Evolutionary conservation across 2,113 vertebrate genomes (phyloP).

Genomic region (Odontesthes bonariensis): DNA sequence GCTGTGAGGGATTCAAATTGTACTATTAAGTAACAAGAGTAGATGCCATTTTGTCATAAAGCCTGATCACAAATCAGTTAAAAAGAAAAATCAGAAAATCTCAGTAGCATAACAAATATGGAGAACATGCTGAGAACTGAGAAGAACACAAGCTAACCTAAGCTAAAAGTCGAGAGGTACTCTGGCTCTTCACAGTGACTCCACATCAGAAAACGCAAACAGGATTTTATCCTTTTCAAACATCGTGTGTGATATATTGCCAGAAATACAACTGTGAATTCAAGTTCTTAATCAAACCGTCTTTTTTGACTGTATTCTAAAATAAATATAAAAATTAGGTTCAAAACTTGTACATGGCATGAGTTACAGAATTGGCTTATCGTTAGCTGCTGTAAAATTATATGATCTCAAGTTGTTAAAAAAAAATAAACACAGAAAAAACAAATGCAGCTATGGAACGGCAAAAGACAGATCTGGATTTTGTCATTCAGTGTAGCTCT

Average conservation of each 20-base stretch:
- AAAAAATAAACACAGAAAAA: constrained; percentile 31
- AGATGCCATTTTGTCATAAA: background rate
- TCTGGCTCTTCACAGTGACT: constrained; percentile 38
- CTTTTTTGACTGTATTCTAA: constrained; percentile 37
- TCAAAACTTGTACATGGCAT: constrained; percentile 49
- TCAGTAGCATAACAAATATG: background rate
- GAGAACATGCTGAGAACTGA: background rate
- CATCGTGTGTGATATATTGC: constrained; percentile 26
- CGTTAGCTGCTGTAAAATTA: constrained; percentile 11
- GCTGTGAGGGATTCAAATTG: background rate
- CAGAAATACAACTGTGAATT: constrained; percentile 38
- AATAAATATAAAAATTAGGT: constrained; percentile 68
- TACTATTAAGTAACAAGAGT: background rate
- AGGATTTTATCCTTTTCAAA: constrained; percentile 18
- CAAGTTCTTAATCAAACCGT: constrained; percentile 48
- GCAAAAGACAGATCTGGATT: constrained; percentile 21
- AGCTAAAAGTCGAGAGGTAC: background rate
- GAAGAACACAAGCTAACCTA: background rate
- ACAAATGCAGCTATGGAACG: constrained; percentile 34
- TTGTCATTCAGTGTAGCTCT: constrained; percentile 31
- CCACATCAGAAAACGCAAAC: constrained; percentile 12
- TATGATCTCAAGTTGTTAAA: constrained; percentile 42
- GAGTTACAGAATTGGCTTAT: constrained; percentile 40
- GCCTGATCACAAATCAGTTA: background rate
- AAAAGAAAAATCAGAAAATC: constrained; percentile 9